Evolutionary conservation across 2,113 vertebrate genomes (phyloP).

Genomic region (Nannobrachium achirus): DNA sequence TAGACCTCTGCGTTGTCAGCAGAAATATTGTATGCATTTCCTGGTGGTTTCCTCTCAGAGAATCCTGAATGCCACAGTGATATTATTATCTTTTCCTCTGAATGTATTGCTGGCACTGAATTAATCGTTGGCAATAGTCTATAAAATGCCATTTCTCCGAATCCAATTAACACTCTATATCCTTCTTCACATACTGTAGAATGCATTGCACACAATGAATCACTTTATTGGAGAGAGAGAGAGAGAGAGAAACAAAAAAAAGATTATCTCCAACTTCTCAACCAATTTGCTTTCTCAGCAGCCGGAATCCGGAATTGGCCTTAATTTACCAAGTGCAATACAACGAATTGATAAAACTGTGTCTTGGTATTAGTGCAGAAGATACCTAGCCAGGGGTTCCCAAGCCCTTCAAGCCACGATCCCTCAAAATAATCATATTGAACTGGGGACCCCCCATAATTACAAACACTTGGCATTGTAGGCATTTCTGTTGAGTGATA

Average conservation of each 20-base stretch:
- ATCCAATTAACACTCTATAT: neutral
- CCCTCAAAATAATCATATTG: too few relatives aligned
- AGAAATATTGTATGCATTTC: neutral
- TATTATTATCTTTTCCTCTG: conserved; percentile 16
- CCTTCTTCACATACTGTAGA: neutral
- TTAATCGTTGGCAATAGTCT: conserved; percentile 9
- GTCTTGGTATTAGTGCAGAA: too few relatives aligned
- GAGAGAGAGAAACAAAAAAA: neutral
- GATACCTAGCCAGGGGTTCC: too few relatives aligned
- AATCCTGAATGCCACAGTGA: conserved; percentile 10
- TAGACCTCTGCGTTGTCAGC: conserved; percentile 5
- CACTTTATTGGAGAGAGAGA: too few relatives aligned
- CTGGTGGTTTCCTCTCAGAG: neutral
- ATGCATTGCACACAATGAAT: too few relatives aligned
- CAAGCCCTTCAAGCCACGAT: too few relatives aligned
- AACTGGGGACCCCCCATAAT: too few relatives aligned
- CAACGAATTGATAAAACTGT: too few relatives aligned
- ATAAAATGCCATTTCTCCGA: neutral
- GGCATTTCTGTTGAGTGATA: too few relatives aligned
- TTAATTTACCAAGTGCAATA: neutral
- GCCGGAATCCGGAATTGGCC: neutral
- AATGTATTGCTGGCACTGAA: conserved; percentile 3
- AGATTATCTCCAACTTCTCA: too few relatives aligned
- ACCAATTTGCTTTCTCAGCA: neutral
- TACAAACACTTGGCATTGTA: too few relatives aligned